Percentiles rank a stretch among this genome's conserved stretches.
Evolutionary conservation across 2,113 vertebrate genomes (phyloP).

Genomic region (Recurvirostra avosetta): DNA sequence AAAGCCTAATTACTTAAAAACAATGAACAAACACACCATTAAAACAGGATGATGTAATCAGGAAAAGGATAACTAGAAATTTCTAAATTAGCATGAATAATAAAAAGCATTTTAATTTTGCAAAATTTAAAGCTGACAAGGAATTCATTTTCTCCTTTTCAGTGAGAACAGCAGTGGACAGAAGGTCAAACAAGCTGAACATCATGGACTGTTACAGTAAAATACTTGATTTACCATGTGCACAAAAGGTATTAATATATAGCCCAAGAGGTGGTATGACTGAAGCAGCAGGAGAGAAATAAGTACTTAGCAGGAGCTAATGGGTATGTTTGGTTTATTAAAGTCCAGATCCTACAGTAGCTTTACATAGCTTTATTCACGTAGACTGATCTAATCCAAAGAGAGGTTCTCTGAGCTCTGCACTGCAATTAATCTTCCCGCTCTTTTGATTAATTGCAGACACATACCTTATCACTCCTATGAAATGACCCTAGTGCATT

Average conservation of each 20-base stretch:
- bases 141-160: background rate
- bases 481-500: background rate
- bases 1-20: background rate
- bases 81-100: background rate
- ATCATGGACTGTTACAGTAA: background rate
- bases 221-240: background rate
- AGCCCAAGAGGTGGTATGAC: background rate
- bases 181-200: background rate
- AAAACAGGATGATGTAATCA: background rate
- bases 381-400: background rate
- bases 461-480: background rate
- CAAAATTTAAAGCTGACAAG: background rate
- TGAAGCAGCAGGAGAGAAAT: background rate
- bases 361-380: background rate
- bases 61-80: background rate
- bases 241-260: background rate
- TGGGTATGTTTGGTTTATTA: background rate
- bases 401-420: background rate
- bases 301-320: background rate
- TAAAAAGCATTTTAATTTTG: background rate
- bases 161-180: background rate
- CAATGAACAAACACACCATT: background rate
- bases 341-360: background rate
- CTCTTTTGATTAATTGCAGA: slow-evolving; percentile 50
- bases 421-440: background rate